Percentiles rank a stretch among this genome's conserved stretches.
These are phyloP conservation scores for Panagrolaimus sp. DNA, from an alignment of 1,140 invertebrate species.

Conservation along the genomic window DNA sequence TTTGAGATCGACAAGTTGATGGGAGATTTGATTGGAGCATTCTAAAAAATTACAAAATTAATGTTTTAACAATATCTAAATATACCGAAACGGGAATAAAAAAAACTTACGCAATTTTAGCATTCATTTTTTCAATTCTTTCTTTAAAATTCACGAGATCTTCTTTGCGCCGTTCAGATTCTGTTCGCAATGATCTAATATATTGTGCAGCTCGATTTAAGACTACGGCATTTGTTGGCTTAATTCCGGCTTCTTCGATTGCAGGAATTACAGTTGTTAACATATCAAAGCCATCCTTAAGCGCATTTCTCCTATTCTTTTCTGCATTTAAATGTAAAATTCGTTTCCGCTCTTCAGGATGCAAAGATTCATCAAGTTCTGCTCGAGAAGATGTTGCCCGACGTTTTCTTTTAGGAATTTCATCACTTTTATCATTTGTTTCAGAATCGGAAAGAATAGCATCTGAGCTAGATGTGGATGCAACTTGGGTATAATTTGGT, in stretches of 20 bases:
- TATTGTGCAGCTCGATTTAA: slow-evolving; percentile 44
- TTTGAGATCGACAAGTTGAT: slow-evolving; percentile 15
- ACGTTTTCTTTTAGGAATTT: not conserved
- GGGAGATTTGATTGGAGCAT: slow-evolving; percentile 46
- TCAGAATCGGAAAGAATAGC: slow-evolving; percentile 7
- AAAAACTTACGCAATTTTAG: slow-evolving; percentile 43
- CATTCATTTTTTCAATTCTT: slow-evolving; percentile 24
- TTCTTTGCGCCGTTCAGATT: slow-evolving; percentile 2
- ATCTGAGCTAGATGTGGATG: slow-evolving; percentile 9
- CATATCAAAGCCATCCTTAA: slow-evolving; percentile 45
- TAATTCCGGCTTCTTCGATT: slow-evolving; percentile 42
- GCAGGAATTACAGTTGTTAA: slow-evolving; percentile 39
- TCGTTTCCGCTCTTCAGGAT: slow-evolving; percentile 57
- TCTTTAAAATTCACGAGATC: slow-evolving; percentile 6
- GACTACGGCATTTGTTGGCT: slow-evolving; percentile 46
- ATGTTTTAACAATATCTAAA: too few species aligned
- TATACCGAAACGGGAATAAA: too few species aligned
- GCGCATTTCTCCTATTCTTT: slow-evolving; percentile 74
- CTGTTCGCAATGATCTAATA: slow-evolving; percentile 31
- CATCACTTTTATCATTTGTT: slow-evolving; percentile 4
- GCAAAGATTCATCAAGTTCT: slow-evolving; percentile 49
- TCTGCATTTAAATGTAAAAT: slow-evolving; percentile 87
- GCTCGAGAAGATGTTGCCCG: not conserved
- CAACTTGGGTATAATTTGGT: not conserved
- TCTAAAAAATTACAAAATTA: slow-evolving; percentile 25